These are phyloP conservation scores for Oryctes rhinoceros DNA, from an alignment of 1,140 invertebrate species.

Conservation along the genomic window DNA sequence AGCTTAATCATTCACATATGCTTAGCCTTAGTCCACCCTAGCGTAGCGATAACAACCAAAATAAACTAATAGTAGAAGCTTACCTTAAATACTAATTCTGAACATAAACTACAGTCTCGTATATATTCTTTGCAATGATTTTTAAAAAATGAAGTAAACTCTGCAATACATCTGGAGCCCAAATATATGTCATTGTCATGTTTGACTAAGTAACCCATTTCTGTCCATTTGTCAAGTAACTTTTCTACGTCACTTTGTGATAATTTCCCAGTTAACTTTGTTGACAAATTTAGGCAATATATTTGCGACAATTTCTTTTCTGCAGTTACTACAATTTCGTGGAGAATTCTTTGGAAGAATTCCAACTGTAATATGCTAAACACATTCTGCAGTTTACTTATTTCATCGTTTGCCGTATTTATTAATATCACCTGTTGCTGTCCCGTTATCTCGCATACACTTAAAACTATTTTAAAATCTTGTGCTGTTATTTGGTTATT, in stretches of 20 bases:
- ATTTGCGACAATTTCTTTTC: constrained; percentile 46
- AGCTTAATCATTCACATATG: too few relatives aligned
- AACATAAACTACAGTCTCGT: constrained; percentile 51
- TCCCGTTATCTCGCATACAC: constrained; percentile 52
- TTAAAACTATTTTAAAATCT: constrained; percentile 50
- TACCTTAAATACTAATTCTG: constrained; percentile 52
- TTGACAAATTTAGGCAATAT: constrained; percentile 52
- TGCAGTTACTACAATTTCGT: constrained; percentile 50
- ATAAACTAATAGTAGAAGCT: not conserved
- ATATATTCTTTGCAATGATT: constrained; percentile 46
- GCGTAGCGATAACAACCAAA: too few relatives aligned
- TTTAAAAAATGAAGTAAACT: constrained; percentile 53
- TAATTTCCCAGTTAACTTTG: constrained; percentile 47
- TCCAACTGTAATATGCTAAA: constrained; percentile 52
- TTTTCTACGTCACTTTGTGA: constrained; percentile 49
- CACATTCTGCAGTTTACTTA: constrained; percentile 48
- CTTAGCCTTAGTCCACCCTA: too few relatives aligned
- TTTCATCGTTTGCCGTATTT: constrained; percentile 52
- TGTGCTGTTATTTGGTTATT: constrained; percentile 52
- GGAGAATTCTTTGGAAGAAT: constrained; percentile 54
- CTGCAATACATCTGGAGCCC: constrained; percentile 51
- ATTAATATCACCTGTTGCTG: constrained; percentile 50
- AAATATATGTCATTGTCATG: constrained; percentile 48
- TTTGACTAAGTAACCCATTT: constrained; percentile 50
- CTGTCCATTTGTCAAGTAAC: constrained; percentile 51